Conservation (phyloP, 1,140 invertebrate genomes). For the Oreohelix idahoensis region DNA sequence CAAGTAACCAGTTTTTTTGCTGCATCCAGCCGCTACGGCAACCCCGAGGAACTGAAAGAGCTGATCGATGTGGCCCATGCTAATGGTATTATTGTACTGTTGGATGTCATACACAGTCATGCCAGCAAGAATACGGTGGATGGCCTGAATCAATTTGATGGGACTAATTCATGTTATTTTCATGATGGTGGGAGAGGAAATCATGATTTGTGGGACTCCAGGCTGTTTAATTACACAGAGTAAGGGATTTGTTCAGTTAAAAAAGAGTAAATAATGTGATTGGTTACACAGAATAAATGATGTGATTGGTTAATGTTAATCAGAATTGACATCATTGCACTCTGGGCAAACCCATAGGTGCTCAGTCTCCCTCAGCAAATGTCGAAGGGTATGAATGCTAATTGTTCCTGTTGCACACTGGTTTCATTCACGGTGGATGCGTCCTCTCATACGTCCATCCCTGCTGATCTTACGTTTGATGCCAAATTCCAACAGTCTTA, state of each 20-base stretch:
- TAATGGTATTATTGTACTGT: slow-evolving; percentile 86
- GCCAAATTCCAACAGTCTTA: no score
- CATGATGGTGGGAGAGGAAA: slow-evolving; percentile 89
- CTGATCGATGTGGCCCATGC: slow-evolving; percentile 93
- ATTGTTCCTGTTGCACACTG: no score
- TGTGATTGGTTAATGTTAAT: no score
- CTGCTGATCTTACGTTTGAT: no score
- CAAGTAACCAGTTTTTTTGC: slow-evolving; percentile 97
- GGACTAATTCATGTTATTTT: slow-evolving; percentile 94
- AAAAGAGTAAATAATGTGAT: no score
- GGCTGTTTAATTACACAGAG: slow-evolving; percentile 97
- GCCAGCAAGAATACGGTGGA: slow-evolving; percentile 98
- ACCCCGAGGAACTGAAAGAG: slow-evolving; percentile 94
- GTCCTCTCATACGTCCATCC: no score
- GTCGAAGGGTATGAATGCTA: no score
- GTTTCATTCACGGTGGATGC: no score
- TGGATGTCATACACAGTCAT: slow-evolving; percentile 99
- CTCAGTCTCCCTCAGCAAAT: no score
- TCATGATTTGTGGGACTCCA: slow-evolving; percentile 96
- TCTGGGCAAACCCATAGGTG: no score
- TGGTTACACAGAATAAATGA: no score
- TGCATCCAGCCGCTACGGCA: slow-evolving; percentile 95
- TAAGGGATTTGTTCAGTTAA: slow-evolving; percentile 71
- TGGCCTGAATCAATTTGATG: slow-evolving; percentile 98
- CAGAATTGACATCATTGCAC: no score